phyloP scores from a whole-genome alignment of 2,113 vertebrate species.

The rabbit (Oryctolagus cuniculus) region mOryCun1.1 NC_091448.1:21598501-21599000 shows the following conservation, averaged over 20 bases:
- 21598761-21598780: neutral
- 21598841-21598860: neutral
- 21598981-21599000: neutral
- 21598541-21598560: too few relatives aligned
- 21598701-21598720: neutral
- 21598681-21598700: neutral
- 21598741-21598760: neutral
- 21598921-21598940: neutral
- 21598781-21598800: neutral
- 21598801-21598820: neutral
- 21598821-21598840: neutral
- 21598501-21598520: too few relatives aligned
- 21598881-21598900: conserved; percentile 2
- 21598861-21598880: neutral
- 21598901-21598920: neutral
- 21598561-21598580: too few relatives aligned
- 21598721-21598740: neutral
- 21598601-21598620: too few relatives aligned
- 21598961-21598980: neutral
- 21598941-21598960: neutral
- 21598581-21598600: too few relatives aligned
- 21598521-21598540: too few relatives aligned
- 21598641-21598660: too few relatives aligned
- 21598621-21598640: too few relatives aligned
- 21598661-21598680: too few relatives aligned